phyloP scores from a whole-genome alignment of 2,888 invertebrate genomes.

The Cancer borealis region DNA sequence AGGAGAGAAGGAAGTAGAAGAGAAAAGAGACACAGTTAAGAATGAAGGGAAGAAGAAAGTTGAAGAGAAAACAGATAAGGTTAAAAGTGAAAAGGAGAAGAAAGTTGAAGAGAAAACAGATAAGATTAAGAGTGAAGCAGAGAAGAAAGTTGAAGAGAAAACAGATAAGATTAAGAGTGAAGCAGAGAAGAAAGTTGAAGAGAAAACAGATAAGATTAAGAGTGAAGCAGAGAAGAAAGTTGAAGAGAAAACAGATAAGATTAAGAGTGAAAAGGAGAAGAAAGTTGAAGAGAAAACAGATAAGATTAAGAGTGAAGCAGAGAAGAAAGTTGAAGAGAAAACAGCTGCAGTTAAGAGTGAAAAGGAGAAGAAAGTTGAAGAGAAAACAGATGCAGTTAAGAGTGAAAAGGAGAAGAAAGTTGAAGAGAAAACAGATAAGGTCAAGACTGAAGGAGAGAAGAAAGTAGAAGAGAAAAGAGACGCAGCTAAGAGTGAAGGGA shows the following conservation, averaged over 20 bases:
- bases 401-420: neutral
- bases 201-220: too few relatives aligned
- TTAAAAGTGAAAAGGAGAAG: too few relatives aligned
- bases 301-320: neutral
- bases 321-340: constrained; percentile 2
- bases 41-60: neutral
- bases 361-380: neutral
- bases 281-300: neutral
- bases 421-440: neutral
- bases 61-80: too few relatives aligned
- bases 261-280: neutral
- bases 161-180: neutral
- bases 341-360: neutral
- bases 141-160: too few relatives aligned
- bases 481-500: neutral
- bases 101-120: too few relatives aligned
- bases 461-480: neutral
- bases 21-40: neutral
- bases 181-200: constrained; percentile 33
- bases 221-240: neutral
- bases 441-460: neutral
- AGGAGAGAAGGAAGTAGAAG: neutral
- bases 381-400: neutral
- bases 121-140: too few relatives aligned
- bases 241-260: constrained; percentile 13